Evolutionary conservation across 2,113 vertebrate genomes (phyloP).

Genomic region (Sphyrna mokarran): DNA sequence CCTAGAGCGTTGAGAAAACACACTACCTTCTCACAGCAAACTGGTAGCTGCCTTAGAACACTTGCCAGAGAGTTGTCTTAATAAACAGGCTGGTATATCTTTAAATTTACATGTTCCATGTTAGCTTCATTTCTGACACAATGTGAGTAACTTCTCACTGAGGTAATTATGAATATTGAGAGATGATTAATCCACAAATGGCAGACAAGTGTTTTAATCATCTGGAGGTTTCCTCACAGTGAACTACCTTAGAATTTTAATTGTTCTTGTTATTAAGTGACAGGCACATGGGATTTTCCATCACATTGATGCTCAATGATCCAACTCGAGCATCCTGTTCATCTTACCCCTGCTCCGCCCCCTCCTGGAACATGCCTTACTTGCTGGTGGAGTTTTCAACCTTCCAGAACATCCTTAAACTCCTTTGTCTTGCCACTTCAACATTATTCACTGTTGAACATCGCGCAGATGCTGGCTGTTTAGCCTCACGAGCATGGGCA

Average conservation of each 20-base stretch:
- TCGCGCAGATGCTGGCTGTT: background rate
- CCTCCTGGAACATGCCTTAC: background rate
- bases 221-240: background rate
- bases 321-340: background rate
- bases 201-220: background rate
- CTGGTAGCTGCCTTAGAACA: background rate
- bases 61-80: background rate
- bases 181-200: background rate
- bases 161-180: slow-evolving; percentile 23
- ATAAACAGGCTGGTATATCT: background rate
- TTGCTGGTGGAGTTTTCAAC: background rate
- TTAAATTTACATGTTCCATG: background rate
- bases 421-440: background rate
- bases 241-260: background rate
- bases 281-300: background rate
- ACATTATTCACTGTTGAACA: background rate
- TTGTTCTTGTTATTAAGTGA: background rate
- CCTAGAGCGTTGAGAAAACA: background rate
- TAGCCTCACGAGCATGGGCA: background rate
- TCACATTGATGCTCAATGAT: background rate
- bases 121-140: background rate
- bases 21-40: background rate
- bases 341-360: background rate
- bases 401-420: background rate
- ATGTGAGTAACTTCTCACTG: background rate